Evolutionary conservation across 1,140 invertebrate genomes (phyloP), one percentile per base, ranked within the genome.

Genomic region (Melitaea cinxia): DNA sequence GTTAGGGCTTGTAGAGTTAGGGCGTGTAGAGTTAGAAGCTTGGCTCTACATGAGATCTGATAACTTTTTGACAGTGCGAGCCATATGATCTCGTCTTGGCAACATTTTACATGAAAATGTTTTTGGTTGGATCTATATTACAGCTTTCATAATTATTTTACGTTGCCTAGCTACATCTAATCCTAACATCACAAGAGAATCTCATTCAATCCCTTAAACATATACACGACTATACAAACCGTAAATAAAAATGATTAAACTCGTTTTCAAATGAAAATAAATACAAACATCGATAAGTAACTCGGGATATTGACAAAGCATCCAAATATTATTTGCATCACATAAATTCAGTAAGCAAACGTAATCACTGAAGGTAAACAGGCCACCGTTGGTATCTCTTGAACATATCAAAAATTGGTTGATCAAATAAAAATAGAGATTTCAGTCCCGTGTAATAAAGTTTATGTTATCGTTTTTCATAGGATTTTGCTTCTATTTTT

Each of bases 301-400:
- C 42, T 47, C 30, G 15, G 47, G 28, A 58, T 58, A 45, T 58
- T 58, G 39, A 58, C n/a, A 45, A 58, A 58, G 17, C 39, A 28
- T 62, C 50, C 30, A 62, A 62, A 62, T 62, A 35, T 30, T 62
- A 62, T 62, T 59, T 59, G 28, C 59, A 23, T 53, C 42, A 42
- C 42, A 30, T 42, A 63, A 47, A 65, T 57, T 56, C 52, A 17
- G 57, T 30, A 58, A 61, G 55, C 56, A 68, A 63, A 63, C 55
- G 17, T 68, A 68, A 71, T 67, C 54, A 64, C 26, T 50, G 17
- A 39, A 56, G 35, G 28, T 35, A 63, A 71, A 71, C 52, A 59
- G 60, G 53, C 26, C 49, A 21, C 42, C 54, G 56, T 53, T 6
- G 10, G 39, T 47, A 47, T 23, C 42, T 47, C 19, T 30, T 14